Conservation (phyloP, 2,113 vertebrate genomes). For the Thryonomys swinderianus region DNA sequence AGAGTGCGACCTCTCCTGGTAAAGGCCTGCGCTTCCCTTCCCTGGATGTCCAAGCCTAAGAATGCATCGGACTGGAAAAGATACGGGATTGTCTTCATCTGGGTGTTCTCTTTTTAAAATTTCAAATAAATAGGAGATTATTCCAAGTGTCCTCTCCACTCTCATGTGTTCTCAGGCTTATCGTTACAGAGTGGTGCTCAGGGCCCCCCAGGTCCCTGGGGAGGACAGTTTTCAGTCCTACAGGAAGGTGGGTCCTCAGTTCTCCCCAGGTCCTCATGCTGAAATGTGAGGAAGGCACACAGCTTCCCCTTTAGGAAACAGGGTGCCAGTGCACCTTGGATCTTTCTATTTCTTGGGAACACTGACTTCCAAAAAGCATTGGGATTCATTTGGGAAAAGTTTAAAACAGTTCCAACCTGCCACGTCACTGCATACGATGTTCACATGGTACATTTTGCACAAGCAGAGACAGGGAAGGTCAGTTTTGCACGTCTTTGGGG, state of each 20-base stretch:
- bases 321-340: background rate
- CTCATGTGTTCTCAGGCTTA: background rate
- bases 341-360: background rate
- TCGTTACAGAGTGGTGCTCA: background rate
- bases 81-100: background rate
- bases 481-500: background rate
- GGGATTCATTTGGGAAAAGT: background rate
- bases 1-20: background rate
- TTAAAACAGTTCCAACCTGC: background rate
- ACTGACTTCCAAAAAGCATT: background rate
- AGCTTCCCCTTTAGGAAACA: background rate
- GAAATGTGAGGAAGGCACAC: background rate
- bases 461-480: background rate
- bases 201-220: background rate
- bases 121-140: background rate
- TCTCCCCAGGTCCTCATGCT: background rate
- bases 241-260: background rate
- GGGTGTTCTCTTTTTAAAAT: background rate
- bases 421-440: background rate
- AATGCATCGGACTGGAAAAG: background rate
- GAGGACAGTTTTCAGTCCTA: background rate
- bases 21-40: background rate
- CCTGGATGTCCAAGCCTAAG: background rate
- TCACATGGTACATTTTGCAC: background rate
- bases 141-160: background rate